Base-by-base conservation (phyloP, 2,113 vertebrate species). In the Emydocephalus ijimae region DNA sequence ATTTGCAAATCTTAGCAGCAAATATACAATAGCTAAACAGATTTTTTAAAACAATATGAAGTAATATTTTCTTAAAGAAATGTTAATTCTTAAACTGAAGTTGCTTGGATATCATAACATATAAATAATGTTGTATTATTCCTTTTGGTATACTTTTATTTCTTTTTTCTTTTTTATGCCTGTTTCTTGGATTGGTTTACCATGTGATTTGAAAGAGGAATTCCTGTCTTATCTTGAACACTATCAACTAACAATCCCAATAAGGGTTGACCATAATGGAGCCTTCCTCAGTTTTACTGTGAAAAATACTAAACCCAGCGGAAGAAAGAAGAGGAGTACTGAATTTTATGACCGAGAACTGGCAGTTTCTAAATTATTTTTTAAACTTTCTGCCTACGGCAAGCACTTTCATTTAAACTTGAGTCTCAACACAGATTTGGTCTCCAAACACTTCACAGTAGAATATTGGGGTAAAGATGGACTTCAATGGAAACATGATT, bases 381-480 rank as follows among this genome's bases (percentile, higher is more conserved):
- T 99, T 98, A 98, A 98, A 97, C 98, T 99, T 97, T 99, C 98
- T 91, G 99, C 99, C 95, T 99, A 99, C 96, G 99, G 99, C 96
- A 99, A 98, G 98, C 99, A 99, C 98, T 99, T 99, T 98, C 98
- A 99, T 96, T 97, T 99, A 97, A 99, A 99, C 97, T 98, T 99
- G 98, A 99, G 98, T 93, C 98, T 99, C 96, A 99, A 98, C 97
- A 99, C 98, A 96, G 98, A 98, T 97, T 98, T 99, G 97, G 98
- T 99, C 95, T 99, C 99, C 34, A 99, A 98, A 98, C 98, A 99
- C 96, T 99, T 99, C 96, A 98, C 98, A 90, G 99, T 99, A 97
- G 99, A 99, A 97, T 99, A 99, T 90, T 99, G 99, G 99, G 99
- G 98, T 90, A 98, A 97, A 96, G 98, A 98, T 43, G 99, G 99